phyloP scores from a whole-genome alignment of 2,888 invertebrate species.

The Acronicta alni region DNA sequence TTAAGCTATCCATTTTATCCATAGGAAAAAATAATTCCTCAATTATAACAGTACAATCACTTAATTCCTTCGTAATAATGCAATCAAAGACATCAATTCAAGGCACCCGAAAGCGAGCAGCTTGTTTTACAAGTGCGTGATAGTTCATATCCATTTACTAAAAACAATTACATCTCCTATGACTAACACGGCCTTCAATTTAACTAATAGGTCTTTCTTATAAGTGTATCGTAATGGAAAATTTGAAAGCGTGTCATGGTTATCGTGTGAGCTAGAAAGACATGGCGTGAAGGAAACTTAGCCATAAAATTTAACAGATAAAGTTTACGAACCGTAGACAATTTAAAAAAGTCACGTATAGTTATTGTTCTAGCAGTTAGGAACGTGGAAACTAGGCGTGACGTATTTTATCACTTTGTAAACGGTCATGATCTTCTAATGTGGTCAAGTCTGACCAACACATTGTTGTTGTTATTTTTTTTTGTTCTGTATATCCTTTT shows the following conservation, averaged over 20 bases:
- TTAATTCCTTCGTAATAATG: too few species aligned
- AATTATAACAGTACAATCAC: too few species aligned
- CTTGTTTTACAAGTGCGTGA: constrained; percentile 12
- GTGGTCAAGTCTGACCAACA: too few species aligned
- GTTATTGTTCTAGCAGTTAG: constrained; percentile 12
- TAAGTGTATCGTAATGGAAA: constrained; percentile 13
- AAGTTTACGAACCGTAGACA: constrained; percentile 45
- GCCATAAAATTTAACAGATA: constrained; percentile 49
- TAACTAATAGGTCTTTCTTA: constrained; percentile 17
- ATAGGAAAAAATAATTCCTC: too few species aligned
- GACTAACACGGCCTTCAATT: constrained; percentile 23
- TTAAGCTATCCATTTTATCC: too few species aligned
- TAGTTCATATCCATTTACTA: background rate
- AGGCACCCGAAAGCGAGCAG: background rate
- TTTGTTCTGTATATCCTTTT: too few species aligned
- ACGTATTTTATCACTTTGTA: background rate
- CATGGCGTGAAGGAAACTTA: constrained; percentile 31
- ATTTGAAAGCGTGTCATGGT: constrained; percentile 53
- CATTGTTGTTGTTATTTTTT: too few species aligned
- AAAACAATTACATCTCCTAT: constrained; percentile 12
- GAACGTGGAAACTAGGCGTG: constrained; percentile 3
- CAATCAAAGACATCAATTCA: too few species aligned
- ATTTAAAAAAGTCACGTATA: constrained; percentile 51
- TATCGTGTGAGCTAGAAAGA: constrained; percentile 33
- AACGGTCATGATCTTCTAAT: too few species aligned